Evolutionary conservation across 2,888 invertebrate species (phyloP), one percentile per base, ranked within the genome.

Genomic region (Noctua pronuba): DNA sequence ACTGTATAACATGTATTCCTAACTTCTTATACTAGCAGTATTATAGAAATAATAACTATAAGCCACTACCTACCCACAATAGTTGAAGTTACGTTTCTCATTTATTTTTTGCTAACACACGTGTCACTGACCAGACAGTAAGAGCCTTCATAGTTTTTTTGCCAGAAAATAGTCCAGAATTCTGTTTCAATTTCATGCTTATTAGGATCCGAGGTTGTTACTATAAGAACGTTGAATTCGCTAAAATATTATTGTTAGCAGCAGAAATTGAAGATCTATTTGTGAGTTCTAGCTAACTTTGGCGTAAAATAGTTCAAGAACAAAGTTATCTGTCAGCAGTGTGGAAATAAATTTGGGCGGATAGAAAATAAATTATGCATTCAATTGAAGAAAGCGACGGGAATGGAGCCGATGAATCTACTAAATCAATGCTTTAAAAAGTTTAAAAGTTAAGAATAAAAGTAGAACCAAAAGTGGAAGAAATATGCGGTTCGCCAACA

Each of bases 71-170:
- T n/a, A n/a, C n/a, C 18, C 21, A 66, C 38, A 60, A 55, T 31
- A 55, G 6, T 58, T 28, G 21, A 65, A 52, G 72, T 49, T 73
- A 44, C 75, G 65, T 79, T 66, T 71, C 64, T 79, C 58, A 75
- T 84, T 84, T 24, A 46, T 85, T 85, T 85, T 85, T 85, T 85
- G 46, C 44, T 1, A 28, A 55, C 55, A 41, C 46, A 28, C 68
- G 73, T 73, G 82, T 74, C 84, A 82, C 35, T 79, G 82, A 35
- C 79, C 84, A 71, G 70, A 67, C 2, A 52, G 46, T n/a, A 8
- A 7, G 18, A 62, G 38, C 68, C 71, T 74, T 58, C 41, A 78
- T 35, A 28, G 41, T 38, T 77, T 79, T 82, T 77, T 66, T 10
- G 8, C 38, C 28, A n/a, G 13, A 55, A 66, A 65, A 46, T 41